Evolutionary conservation across 2,113 vertebrate genomes (phyloP).

Genomic region (Engraulis encrasicolus): DNA sequence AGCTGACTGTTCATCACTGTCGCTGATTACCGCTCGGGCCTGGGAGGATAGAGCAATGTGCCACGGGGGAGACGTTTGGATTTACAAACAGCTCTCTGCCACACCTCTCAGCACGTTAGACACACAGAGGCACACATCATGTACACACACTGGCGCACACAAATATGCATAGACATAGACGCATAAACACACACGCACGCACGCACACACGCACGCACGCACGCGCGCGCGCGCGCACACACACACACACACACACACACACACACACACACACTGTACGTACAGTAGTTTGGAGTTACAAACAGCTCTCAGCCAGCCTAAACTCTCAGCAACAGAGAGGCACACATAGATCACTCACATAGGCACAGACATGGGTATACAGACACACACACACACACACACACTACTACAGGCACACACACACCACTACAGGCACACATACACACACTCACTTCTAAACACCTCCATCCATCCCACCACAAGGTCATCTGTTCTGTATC

Average conservation of each 20-base stretch:
- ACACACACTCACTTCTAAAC: neutral
- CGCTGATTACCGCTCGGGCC: neutral
- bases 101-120: too few relatives aligned
- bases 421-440: neutral
- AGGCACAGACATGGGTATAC: too few relatives aligned
- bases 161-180: too few relatives aligned
- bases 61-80: neutral
- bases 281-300: too few relatives aligned
- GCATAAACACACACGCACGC: slow-evolving; percentile 1
- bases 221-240: neutral
- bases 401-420: too few relatives aligned
- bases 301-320: too few relatives aligned
- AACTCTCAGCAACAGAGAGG: too few relatives aligned
- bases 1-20: neutral
- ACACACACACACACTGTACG: neutral
- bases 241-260: neutral
- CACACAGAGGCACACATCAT: too few relatives aligned
- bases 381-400: too few relatives aligned
- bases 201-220: neutral
- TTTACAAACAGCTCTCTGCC: neutral
- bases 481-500: slow-evolving; percentile 23
- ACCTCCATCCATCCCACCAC: neutral
- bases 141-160: too few relatives aligned
- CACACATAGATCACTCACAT: too few relatives aligned
- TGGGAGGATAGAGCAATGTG: neutral